A percentile compares a stretch with the other conserved stretches of the same genome.
phyloP scores from a whole-genome alignment of 2,888 invertebrate species.

The Lacanobia oleracea region DNA sequence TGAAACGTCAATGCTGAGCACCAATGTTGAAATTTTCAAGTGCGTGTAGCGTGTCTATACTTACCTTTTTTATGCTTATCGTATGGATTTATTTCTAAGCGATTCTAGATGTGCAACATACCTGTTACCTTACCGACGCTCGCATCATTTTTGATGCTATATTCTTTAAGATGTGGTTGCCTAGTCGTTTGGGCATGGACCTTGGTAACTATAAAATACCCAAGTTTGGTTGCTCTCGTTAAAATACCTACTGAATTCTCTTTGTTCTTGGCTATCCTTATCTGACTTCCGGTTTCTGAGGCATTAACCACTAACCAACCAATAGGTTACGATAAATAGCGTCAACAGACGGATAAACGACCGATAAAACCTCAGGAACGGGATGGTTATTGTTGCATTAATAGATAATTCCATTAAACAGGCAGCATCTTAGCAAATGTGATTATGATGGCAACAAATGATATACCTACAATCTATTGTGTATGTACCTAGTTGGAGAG shows the following conservation, averaged over 20 bases:
- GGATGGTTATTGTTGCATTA: no score
- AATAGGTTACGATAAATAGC: no score
- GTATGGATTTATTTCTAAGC: slow-evolving; percentile 9
- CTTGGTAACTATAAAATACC: slow-evolving; percentile 59
- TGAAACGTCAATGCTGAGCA: slow-evolving; percentile 3
- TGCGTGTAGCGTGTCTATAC: not conserved
- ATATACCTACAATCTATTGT: no score
- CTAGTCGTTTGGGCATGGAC: slow-evolving; percentile 71
- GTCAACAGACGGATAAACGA: no score
- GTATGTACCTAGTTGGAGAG: no score
- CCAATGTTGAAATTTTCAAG: not conserved
- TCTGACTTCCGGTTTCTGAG: not conserved
- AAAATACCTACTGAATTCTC: not conserved
- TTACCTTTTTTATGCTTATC: not conserved
- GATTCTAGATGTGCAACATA: slow-evolving; percentile 43
- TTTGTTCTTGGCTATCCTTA: not conserved
- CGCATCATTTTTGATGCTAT: slow-evolving; percentile 71
- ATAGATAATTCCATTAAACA: no score
- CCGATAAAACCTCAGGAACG: no score
- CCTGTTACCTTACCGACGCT: slow-evolving; percentile 71
- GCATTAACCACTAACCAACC: no score
- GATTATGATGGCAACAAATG: no score
- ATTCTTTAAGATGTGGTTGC: slow-evolving; percentile 71
- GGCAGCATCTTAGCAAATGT: no score
- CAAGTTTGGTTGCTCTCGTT: not conserved